Evolutionary conservation across 2,888 invertebrate species (phyloP).

Genomic region (Thalpophila matura): DNA sequence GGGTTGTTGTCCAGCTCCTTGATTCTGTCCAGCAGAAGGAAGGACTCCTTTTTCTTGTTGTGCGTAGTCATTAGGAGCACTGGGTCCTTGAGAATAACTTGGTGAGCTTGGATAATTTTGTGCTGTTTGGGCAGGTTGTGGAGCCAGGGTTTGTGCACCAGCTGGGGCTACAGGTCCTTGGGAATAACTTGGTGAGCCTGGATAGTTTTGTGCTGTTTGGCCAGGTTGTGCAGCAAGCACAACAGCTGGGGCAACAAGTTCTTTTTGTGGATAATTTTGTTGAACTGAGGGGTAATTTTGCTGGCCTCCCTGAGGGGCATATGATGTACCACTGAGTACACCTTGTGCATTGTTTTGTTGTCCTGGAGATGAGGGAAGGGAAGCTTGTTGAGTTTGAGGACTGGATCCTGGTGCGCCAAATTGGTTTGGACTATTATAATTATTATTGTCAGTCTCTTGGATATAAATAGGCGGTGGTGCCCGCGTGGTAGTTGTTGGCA

Average conservation of each 20-base stretch:
- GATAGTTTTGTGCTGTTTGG: slow-evolving; percentile 25
- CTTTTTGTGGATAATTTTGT: slow-evolving; percentile 29
- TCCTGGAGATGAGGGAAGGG: neutral
- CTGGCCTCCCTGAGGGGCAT: slow-evolving; percentile 11
- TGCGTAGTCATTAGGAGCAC: slow-evolving; percentile 3
- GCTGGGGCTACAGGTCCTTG: neutral
- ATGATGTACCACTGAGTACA: slow-evolving; percentile 7
- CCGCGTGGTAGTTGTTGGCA: slow-evolving; percentile 87
- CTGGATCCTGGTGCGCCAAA: slow-evolving; percentile 10
- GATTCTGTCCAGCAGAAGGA: neutral
- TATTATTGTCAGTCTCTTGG: slow-evolving; percentile 24
- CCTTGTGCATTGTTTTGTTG: slow-evolving; percentile 12
- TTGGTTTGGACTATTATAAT: slow-evolving; percentile 36
- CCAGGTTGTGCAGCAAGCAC: slow-evolving; percentile 9
- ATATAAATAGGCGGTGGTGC: slow-evolving; percentile 66
- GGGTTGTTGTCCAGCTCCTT: neutral
- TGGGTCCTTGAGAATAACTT: slow-evolving; percentile 12
- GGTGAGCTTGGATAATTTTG: slow-evolving; percentile 30
- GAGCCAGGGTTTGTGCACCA: neutral
- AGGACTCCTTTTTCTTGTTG: slow-evolving; percentile 10
- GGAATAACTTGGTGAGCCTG: slow-evolving; percentile 10
- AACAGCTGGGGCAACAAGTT: neutral
- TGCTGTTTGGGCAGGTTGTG: slow-evolving; percentile 8
- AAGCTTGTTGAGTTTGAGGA: slow-evolving; percentile 26
- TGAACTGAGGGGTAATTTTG: slow-evolving; percentile 25